These are phyloP conservation scores for Criorhina ranunculi DNA, from an alignment of 2,888 invertebrate genomes.

Conservation along the genomic window DNA sequence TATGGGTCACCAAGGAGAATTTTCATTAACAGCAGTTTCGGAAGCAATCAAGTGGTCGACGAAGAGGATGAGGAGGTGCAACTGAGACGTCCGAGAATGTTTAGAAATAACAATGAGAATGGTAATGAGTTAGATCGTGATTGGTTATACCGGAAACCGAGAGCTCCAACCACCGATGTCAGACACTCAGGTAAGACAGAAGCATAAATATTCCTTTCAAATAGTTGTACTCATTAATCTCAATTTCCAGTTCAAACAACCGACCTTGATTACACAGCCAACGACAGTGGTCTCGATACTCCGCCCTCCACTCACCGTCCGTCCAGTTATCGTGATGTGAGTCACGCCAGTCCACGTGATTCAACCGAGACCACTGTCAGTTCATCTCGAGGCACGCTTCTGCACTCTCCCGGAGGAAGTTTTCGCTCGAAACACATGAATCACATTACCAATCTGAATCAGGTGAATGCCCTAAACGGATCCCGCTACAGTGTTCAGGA, in stretches of 20 bases:
- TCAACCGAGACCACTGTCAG: conserved; percentile 83
- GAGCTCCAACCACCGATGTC: conserved; percentile 83
- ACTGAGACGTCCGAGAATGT: conserved; percentile 81
- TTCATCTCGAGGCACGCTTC: conserved; percentile 83
- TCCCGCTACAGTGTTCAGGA: conserved; percentile 83
- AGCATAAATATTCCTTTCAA: background rate
- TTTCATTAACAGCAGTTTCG: conserved; percentile 83
- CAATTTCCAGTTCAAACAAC: conserved; percentile 85
- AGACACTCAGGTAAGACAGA: conserved; percentile 82
- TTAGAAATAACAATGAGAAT: conserved; percentile 82
- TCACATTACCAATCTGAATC: conserved; percentile 82
- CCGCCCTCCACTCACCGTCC: conserved; percentile 85
- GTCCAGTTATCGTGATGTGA: conserved; percentile 83
- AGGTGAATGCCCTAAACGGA: conserved; percentile 81
- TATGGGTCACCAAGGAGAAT: conserved; percentile 83
- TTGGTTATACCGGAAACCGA: conserved; percentile 84
- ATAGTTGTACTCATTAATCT: background rate
- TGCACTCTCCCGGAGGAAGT: conserved; percentile 83
- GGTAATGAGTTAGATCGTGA: conserved; percentile 83
- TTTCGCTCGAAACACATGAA: conserved; percentile 82
- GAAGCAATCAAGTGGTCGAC: conserved; percentile 83
- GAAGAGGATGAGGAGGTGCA: conserved; percentile 84
- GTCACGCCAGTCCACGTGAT: conserved; percentile 80
- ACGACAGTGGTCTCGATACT: conserved; percentile 84
- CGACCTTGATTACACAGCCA: conserved; percentile 86